Base-by-base conservation (phyloP, 2,888 invertebrate genomes). In the Dinocampus coccinellae region DNA sequence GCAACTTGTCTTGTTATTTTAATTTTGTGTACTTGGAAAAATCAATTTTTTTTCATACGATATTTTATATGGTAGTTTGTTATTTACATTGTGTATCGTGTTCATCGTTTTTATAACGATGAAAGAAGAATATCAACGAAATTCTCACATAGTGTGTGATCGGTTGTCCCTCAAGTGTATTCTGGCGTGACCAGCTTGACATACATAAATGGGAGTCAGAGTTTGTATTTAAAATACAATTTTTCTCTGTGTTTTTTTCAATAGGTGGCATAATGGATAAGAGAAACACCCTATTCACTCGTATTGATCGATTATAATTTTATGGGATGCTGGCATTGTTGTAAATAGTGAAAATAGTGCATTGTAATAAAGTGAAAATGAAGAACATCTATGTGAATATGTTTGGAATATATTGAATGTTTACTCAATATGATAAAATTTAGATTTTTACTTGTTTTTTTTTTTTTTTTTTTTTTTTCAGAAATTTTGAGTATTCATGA, bases 31-130 rank as follows among this genome's bases (percentile, higher is more conserved):
- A n/a, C n/a, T n/a, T n/a, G n/a, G n/a, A n/a, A n/a, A n/a, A n/a
- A n/a, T n/a, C n/a, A n/a, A n/a, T n/a, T n/a, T n/a, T n/a, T n/a
- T n/a, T 24, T 61, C 34, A 16, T 34, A 39, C 11, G 13, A 22
- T 11, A 33, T 33, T 7, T 61, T 16, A 34, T 36, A 13, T 34
- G 11, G 16, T 26, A 62, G 42, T 62, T 62, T 62, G 55, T 36
- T n/a, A 66, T 66, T 66, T 39, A 55, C 55, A 24, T 66, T 55
- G 55, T 34, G 42, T 11, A 3, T 7, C 36, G 34, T 22, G n/a
- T n/a, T 39, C n/a, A 66, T 66, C 55, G 65, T 55, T 66, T 55
- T 36, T 13, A 66, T n/a, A 26, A 42, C 39, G n/a, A 47, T 42
- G 42, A 62, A 62, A 62, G 47, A 10, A 62, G n/a, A 62, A 22